A percentile compares a stretch with the other conserved stretches of the same genome.
These are phyloP conservation scores for Drosophila nigricruria DNA, from an alignment of 2,888 invertebrate genomes.

Conservation along the genomic window DNA sequence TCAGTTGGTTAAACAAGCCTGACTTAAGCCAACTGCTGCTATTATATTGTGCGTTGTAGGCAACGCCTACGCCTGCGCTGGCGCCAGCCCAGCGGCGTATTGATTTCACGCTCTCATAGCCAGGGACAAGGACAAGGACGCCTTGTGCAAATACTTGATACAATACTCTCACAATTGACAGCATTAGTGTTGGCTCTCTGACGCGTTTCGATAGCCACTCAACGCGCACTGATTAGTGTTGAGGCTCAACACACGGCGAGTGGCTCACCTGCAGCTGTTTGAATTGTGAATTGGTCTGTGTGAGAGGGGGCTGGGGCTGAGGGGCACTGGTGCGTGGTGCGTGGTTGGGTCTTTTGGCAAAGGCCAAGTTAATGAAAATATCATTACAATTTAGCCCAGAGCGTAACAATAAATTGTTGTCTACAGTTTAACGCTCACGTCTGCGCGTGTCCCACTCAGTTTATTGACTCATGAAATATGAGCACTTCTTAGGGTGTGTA, in stretches of 20 bases:
- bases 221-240: slow-evolving; percentile 65
- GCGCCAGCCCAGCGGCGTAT: slow-evolving; percentile 40
- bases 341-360: slow-evolving; percentile 69
- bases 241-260: slow-evolving; percentile 23
- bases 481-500: slow-evolving; percentile 76
- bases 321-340: slow-evolving; percentile 72
- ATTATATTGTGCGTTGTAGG: not conserved
- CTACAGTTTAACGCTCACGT: slow-evolving; percentile 37
- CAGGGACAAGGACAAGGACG: slow-evolving; percentile 82
- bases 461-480: slow-evolving; percentile 80
- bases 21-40: slow-evolving; percentile 5
- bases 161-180: slow-evolving; percentile 58
- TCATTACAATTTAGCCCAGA: slow-evolving; percentile 78
- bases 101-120: slow-evolving; percentile 44
- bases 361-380: slow-evolving; percentile 82
- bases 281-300: slow-evolving; percentile 39
- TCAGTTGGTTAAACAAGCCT: not conserved
- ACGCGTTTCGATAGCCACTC: slow-evolving; percentile 74
- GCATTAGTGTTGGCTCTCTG: slow-evolving; percentile 63
- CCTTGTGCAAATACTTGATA: slow-evolving; percentile 70
- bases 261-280: slow-evolving; percentile 62
- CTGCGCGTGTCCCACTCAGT: slow-evolving; percentile 61
- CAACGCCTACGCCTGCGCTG: slow-evolving; percentile 8
- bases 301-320: not conserved
- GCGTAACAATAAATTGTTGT: slow-evolving; percentile 63